These are phyloP conservation scores for Pygoscelis adeliae DNA, from an alignment of 2,113 vertebrate genomes.

Conservation along the genomic window DNA sequence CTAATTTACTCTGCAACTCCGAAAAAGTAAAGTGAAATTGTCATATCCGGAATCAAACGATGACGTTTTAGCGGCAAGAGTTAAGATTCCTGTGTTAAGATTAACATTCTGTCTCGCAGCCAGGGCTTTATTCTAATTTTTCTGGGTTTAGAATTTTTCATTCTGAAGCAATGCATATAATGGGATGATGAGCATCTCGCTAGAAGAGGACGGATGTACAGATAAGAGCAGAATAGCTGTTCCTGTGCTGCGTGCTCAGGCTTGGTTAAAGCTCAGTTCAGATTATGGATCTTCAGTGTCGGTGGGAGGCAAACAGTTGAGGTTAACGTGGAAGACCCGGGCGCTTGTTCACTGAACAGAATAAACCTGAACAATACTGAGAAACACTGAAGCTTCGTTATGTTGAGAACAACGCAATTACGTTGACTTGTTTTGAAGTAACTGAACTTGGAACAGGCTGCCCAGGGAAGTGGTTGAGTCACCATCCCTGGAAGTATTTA, in stretches of 20 bases:
- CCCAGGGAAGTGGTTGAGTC: too few relatives aligned
- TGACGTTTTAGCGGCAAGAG: accelerated
- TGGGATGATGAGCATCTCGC: not conserved
- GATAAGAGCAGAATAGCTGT: not conserved
- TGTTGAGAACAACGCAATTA: not conserved
- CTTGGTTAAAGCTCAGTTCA: not conserved
- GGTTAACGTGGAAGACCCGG: not conserved
- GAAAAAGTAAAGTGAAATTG: not conserved
- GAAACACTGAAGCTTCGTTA: not conserved
- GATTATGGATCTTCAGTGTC: not conserved
- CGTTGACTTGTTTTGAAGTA: not conserved
- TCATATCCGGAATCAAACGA: accelerated
- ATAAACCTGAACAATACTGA: not conserved
- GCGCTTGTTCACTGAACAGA: not conserved
- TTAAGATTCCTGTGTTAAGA: accelerated
- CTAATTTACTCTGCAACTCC: not conserved
- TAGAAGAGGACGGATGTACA: not conserved
- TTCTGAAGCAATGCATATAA: accelerated
- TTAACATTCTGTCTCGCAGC: not conserved
- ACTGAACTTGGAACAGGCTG: too few relatives aligned
- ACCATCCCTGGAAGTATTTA: too few relatives aligned
- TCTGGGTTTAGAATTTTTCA: not conserved
- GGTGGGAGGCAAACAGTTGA: not conserved
- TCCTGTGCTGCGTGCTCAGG: not conserved
- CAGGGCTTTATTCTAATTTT: not conserved